These are phyloP conservation scores for Lophotriccus pileatus DNA, from an alignment of 2,797 vertebrate species.

Conservation along the genomic window DNA sequence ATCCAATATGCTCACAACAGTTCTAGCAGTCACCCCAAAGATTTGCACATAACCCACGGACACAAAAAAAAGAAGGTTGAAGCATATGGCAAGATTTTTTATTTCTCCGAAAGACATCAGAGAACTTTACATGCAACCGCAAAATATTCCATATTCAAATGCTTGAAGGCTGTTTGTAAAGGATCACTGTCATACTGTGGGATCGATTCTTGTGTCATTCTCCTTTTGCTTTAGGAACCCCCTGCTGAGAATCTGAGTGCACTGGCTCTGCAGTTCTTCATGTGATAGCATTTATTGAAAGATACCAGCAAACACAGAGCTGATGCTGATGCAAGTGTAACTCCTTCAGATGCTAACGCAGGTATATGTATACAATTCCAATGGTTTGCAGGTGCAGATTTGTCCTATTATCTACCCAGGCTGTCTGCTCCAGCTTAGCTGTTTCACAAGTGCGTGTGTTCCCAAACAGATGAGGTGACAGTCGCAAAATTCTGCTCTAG, in stretches of 20 bases:
- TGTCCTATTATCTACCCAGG: not conserved
- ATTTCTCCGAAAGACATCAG: not conserved
- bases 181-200: not conserved
- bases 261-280: not conserved
- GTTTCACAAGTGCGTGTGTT: not conserved
- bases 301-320: not conserved
- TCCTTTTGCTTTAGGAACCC: not conserved
- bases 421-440: not conserved
- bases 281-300: not conserved
- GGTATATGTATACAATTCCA: not conserved
- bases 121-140: not conserved
- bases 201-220: not conserved
- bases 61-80: constrained; percentile 15
- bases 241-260: not conserved
- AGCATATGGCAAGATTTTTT: constrained; percentile 16
- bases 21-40: not conserved
- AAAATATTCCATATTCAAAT: not conserved
- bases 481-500: not conserved
- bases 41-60: constrained; percentile 19
- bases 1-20: not conserved
- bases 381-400: not conserved
- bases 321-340: not conserved
- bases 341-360: not conserved
- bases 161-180: not conserved
- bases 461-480: not conserved